Evolutionary conservation across 2,888 invertebrate species (phyloP).

Genomic region (Callinectes sapidus): DNA sequence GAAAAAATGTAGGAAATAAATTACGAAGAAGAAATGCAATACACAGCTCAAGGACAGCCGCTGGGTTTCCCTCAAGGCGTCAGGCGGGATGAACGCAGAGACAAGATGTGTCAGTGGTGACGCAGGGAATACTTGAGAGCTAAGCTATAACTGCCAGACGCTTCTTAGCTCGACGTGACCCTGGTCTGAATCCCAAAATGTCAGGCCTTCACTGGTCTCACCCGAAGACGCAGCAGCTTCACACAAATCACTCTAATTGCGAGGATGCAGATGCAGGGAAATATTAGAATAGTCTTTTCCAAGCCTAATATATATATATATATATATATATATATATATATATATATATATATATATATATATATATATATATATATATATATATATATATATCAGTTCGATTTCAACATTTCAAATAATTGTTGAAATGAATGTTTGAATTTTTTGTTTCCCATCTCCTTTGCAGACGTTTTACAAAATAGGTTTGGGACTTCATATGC

Average conservation of each 20-base stretch:
- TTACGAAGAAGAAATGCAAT: neutral
- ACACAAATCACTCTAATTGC: neutral
- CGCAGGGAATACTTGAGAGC: neutral
- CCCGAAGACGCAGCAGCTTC: neutral
- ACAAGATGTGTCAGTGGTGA: neutral
- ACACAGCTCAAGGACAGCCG: neutral
- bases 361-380: too few relatives aligned
- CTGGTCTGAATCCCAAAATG: neutral
- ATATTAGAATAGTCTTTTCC: neutral
- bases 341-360: too few relatives aligned
- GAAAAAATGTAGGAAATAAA: neutral
- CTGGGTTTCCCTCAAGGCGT: neutral
- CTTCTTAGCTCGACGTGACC: neutral
- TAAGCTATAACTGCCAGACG: neutral
- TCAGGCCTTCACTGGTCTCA: neutral
- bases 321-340: too few relatives aligned
- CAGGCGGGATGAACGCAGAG: neutral
- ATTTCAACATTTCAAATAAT: too few relatives aligned
- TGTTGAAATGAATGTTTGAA: too few relatives aligned
- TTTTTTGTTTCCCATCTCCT: too few relatives aligned
- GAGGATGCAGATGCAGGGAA: neutral
- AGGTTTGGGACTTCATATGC: too few relatives aligned
- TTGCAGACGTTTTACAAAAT: too few relatives aligned
- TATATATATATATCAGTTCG: too few relatives aligned
- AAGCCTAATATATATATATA: neutral